Conservation (phyloP, 1,140 invertebrate genomes). For the Rhysida immarginata region DNA sequence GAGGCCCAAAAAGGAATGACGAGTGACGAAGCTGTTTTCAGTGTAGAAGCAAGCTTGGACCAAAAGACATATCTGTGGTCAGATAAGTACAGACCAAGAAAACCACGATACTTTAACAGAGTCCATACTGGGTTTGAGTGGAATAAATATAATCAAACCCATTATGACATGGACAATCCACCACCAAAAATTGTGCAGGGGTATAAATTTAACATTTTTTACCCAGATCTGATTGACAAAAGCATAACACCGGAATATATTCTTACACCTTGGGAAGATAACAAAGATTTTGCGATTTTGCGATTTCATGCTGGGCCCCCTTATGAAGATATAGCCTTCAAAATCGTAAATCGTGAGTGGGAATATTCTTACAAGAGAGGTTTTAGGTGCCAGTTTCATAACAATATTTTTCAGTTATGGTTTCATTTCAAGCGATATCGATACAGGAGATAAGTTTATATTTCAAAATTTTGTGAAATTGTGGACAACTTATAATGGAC, state of each 20-base stretch:
- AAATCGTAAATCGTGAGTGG: conserved; percentile 98
- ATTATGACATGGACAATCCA: conserved; percentile 99
- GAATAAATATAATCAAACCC: conserved; percentile 99
- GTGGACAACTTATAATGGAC: no score
- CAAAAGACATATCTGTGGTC: conserved; percentile 88
- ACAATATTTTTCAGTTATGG: conserved; percentile 98
- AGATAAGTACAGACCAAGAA: conserved; percentile 92
- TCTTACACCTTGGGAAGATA: conserved; percentile 76
- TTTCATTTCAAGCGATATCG: conserved; percentile 97
- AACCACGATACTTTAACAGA: conserved; percentile 95
- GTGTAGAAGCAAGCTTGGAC: conserved; percentile 72
- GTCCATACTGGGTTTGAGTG: conserved; percentile 87
- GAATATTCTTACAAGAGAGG: conserved; percentile 97
- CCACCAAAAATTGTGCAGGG: conserved; percentile 99
- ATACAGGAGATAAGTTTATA: conserved; percentile 85
- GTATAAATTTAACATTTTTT: conserved; percentile 99
- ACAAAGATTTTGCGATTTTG: conserved; percentile 87
- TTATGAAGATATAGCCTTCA: conserved; percentile 99
- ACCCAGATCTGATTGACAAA: conserved; percentile 97
- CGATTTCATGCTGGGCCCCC: conserved; percentile 93
- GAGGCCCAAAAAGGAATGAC: conserved; percentile 80
- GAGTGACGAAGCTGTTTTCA: conserved; percentile 66
- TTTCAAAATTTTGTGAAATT: no score
- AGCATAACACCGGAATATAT: conserved; percentile 84
- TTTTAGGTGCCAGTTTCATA: conserved; percentile 96